Evolutionary conservation across 2,797 vertebrate species (phyloP).

Genomic region (Pangasius larnaudii): DNA sequence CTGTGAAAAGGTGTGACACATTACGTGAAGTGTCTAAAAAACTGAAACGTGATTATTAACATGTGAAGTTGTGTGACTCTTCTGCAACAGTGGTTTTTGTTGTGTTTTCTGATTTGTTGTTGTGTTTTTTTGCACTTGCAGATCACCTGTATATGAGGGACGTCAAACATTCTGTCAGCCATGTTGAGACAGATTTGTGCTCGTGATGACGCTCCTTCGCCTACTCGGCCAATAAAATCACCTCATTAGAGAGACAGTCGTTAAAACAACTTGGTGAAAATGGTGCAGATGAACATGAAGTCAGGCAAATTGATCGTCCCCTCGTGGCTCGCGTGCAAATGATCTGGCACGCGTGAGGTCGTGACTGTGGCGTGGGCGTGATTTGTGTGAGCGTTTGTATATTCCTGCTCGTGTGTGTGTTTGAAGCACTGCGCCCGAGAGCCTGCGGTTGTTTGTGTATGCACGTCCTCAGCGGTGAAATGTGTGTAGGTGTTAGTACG

Average conservation of each 20-base stretch:
- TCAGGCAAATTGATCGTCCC: slow-evolving; percentile 34
- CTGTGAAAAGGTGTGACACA: not conserved
- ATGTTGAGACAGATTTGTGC: not conserved
- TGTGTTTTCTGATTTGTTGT: not conserved
- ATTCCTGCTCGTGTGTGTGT: slow-evolving; percentile 35
- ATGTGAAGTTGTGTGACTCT: not conserved
- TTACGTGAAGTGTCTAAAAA: not conserved
- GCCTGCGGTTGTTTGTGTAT: slow-evolving; percentile 47
- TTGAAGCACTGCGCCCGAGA: slow-evolving; percentile 38
- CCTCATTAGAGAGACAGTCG: slow-evolving; percentile 43
- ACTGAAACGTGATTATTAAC: not conserved
- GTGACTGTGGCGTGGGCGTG: slow-evolving; percentile 41
- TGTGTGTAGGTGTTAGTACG: slow-evolving; percentile 46
- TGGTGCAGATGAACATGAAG: slow-evolving; percentile 41
- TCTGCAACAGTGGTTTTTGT: not conserved
- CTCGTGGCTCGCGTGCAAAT: slow-evolving; percentile 48
- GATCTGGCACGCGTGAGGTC: slow-evolving; percentile 26
- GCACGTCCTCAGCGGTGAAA: slow-evolving; percentile 40
- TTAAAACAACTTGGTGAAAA: slow-evolving; percentile 36
- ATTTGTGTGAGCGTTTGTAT: slow-evolving; percentile 53
- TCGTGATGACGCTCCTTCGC: not conserved
- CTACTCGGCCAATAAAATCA: slow-evolving; percentile 14
- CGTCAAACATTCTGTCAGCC: not conserved
- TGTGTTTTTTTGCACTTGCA: not conserved
- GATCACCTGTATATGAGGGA: not conserved